A percentile compares a stretch with the other conserved stretches of the same genome.
Evolutionary conservation across 2,797 vertebrate species (phyloP).

Genomic region (Adelosebastes latens): DNA sequence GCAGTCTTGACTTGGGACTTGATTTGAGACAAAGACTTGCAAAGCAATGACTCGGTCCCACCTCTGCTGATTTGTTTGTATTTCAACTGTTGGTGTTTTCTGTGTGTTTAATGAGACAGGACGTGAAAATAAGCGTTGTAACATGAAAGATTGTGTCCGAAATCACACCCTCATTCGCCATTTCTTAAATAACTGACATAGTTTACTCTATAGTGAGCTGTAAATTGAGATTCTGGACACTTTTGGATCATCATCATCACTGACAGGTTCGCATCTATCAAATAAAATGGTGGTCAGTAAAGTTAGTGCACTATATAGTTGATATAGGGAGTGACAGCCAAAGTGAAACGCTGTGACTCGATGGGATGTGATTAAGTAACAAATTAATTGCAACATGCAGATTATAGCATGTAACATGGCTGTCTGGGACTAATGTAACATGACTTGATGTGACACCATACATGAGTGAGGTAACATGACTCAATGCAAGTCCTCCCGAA

Average conservation of each 20-base stretch:
- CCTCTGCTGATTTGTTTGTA: too few relatives aligned
- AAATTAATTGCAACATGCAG: neutral
- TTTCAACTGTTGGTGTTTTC: neutral
- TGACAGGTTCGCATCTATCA: too few relatives aligned
- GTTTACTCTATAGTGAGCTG: neutral
- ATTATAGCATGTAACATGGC: neutral
- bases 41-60: too few relatives aligned
- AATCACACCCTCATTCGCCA: neutral
- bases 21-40: too few relatives aligned
- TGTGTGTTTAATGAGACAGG: neutral
- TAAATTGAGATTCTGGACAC: neutral
- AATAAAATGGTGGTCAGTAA: neutral
- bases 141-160: neutral
- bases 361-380: neutral
- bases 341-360: too few relatives aligned
- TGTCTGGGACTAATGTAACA: neutral
- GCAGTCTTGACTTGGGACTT: too few relatives aligned
- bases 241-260: too few relatives aligned
- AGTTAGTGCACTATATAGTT: neutral
- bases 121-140: accelerated
- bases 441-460: neutral
- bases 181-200: neutral
- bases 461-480: neutral
- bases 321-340: neutral
- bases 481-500: neutral